These are phyloP conservation scores for Sinocyclocheilus anophthalmus DNA, from an alignment of 2,113 vertebrate species.

Conservation along the genomic window DNA sequence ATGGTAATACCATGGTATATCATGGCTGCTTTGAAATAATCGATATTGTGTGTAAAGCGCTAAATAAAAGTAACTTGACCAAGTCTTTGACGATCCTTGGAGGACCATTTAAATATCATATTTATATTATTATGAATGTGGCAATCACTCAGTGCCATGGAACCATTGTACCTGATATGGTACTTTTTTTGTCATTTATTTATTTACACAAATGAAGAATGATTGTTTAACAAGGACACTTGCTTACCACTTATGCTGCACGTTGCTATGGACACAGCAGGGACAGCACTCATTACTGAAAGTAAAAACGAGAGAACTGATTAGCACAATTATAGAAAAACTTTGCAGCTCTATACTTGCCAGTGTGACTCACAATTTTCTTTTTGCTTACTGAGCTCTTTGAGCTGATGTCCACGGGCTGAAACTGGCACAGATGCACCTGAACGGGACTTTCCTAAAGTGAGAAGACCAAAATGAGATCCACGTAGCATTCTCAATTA, in stretches of 20 bases:
- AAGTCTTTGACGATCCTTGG: not conserved
- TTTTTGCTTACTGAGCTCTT: not conserved
- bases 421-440: not conserved
- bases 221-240: not conserved
- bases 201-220: not conserved
- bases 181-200: not conserved
- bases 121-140: not conserved
- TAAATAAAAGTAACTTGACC: too few species aligned
- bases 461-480: conserved; percentile 1
- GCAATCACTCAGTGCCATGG: not conserved
- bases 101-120: not conserved
- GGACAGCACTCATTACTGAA: conserved; percentile 41
- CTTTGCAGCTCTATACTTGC: not conserved
- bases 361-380: conserved; percentile 44
- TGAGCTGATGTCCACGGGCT: not conserved
- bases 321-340: not conserved
- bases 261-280: conserved; percentile 13
- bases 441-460: conserved; percentile 18
- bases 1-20: not conserved
- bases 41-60: too few species aligned
- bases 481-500: not conserved
- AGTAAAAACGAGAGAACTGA: conserved; percentile 13
- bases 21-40: too few species aligned
- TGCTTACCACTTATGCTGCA: conserved; percentile 22
- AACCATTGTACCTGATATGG: not conserved